Conservation (phyloP, 1,140 invertebrate species). For the Ostrea denselamellosa region DNA sequence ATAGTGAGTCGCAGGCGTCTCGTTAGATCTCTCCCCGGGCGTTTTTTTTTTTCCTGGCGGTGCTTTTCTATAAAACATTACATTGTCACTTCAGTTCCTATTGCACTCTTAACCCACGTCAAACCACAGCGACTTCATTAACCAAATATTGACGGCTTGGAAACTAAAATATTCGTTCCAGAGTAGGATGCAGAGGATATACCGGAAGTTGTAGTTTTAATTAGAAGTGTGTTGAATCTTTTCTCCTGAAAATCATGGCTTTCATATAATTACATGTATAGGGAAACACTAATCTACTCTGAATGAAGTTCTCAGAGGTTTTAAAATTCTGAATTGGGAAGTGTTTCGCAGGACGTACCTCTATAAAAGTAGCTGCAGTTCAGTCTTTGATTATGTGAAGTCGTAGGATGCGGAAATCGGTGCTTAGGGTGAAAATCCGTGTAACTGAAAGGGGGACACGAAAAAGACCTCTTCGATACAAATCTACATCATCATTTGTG, state of each 20-base stretch:
- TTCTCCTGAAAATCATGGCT: neutral
- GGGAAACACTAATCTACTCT: too few species aligned
- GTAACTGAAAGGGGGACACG: too few species aligned
- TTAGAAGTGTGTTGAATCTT: neutral
- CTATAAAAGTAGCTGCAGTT: too few species aligned
- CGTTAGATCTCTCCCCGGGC: neutral
- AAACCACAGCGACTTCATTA: neutral
- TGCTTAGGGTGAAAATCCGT: too few species aligned
- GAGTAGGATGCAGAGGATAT: neutral
- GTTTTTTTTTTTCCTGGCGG: constrained; percentile 21
- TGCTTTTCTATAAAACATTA: constrained; percentile 38
- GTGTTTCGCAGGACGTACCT: too few species aligned
- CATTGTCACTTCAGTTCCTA: neutral
- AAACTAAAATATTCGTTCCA: neutral
- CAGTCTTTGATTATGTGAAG: too few species aligned
- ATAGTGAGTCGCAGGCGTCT: neutral
- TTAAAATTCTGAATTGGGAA: too few species aligned
- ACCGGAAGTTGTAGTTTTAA: neutral
- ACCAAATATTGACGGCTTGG: neutral
- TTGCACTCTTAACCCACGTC: constrained; percentile 17
- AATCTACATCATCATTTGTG: too few species aligned
- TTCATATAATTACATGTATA: too few species aligned
- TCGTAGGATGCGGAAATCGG: too few species aligned
- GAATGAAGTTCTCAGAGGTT: too few species aligned
- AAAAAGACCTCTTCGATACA: too few species aligned